Evolutionary conservation across 2,797 vertebrate genomes (phyloP).

Genomic region (Dipus sagitta): DNA sequence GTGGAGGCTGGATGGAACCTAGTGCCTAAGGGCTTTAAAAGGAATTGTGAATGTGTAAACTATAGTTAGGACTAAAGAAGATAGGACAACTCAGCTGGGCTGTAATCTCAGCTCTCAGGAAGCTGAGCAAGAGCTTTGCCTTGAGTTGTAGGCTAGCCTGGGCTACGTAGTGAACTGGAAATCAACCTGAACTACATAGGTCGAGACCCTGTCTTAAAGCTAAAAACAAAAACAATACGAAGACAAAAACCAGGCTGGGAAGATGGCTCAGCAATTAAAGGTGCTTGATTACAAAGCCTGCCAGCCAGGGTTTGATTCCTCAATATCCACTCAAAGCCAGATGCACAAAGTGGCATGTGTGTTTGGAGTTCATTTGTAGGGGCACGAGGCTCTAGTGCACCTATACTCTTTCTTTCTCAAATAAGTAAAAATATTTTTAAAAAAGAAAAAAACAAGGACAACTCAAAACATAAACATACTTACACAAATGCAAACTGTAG

Average conservation of each 20-base stretch:
- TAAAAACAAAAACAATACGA: not conserved
- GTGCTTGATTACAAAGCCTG: too few species aligned
- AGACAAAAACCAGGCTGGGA: not conserved
- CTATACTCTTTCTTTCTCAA: too few species aligned
- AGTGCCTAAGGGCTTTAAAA: not conserved
- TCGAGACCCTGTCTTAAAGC: not conserved
- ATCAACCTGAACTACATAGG: not conserved
- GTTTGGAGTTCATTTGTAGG: too few species aligned
- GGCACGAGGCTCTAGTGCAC: too few species aligned
- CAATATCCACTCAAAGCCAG: too few species aligned
- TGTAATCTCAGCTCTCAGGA: not conserved
- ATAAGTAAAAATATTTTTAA: too few species aligned
- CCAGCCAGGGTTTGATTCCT: too few species aligned
- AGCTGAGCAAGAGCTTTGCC: not conserved
- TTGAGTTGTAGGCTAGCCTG: not conserved
- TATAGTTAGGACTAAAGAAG: not conserved
- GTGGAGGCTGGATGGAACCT: not conserved
- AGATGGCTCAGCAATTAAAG: too few species aligned
- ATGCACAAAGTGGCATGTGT: too few species aligned
- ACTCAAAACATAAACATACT: not conserved
- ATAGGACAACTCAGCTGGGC: not conserved
- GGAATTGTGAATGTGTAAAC: not conserved
- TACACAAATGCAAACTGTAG: not conserved
- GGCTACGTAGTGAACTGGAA: not conserved
- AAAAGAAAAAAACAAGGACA: not conserved